Evolutionary conservation across 2,888 invertebrate genomes (phyloP).

Genomic region (Urechis unicinctus): DNA sequence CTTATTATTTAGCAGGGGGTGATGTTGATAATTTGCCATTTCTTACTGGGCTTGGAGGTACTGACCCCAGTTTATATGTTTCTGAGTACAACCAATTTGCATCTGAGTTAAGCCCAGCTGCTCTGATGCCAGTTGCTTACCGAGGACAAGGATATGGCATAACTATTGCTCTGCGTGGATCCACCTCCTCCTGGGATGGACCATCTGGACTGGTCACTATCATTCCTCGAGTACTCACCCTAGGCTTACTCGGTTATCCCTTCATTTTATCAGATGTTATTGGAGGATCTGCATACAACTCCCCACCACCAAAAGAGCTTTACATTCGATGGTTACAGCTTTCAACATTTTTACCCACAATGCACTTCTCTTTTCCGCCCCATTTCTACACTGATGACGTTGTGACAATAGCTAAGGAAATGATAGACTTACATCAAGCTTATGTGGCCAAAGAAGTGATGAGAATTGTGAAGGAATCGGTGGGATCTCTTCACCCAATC

Average conservation of each 20-base stretch:
- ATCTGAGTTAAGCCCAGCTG: too few species aligned
- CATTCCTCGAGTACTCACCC: constrained; percentile 68
- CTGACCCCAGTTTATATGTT: too few species aligned
- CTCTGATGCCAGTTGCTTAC: too few species aligned
- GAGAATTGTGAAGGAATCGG: constrained; percentile 22
- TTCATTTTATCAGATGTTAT: constrained; percentile 90
- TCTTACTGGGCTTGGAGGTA: too few species aligned
- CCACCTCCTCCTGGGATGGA: constrained; percentile 77
- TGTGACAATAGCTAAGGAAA: constrained; percentile 20
- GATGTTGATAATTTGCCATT: too few species aligned
- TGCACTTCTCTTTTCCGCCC: constrained; percentile 83
- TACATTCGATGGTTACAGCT: constrained; percentile 74
- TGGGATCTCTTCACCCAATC: constrained; percentile 62
- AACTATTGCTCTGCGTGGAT: constrained; percentile 78
- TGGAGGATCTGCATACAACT: constrained; percentile 68
- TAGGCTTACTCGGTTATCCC: constrained; percentile 73
- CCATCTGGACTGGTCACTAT: constrained; percentile 69
- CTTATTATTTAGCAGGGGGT: constrained; percentile 79
- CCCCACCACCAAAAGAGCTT: constrained; percentile 48
- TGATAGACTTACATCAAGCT: constrained; percentile 7
- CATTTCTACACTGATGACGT: constrained; percentile 72
- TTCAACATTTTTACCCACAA: constrained; percentile 49
- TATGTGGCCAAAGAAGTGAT: constrained; percentile 24
- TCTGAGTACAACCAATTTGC: too few species aligned
- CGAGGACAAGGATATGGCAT: too few species aligned